These are phyloP conservation scores for Cirrhinus mrigala DNA, from an alignment of 2,797 vertebrate species.

Conservation along the genomic window DNA sequence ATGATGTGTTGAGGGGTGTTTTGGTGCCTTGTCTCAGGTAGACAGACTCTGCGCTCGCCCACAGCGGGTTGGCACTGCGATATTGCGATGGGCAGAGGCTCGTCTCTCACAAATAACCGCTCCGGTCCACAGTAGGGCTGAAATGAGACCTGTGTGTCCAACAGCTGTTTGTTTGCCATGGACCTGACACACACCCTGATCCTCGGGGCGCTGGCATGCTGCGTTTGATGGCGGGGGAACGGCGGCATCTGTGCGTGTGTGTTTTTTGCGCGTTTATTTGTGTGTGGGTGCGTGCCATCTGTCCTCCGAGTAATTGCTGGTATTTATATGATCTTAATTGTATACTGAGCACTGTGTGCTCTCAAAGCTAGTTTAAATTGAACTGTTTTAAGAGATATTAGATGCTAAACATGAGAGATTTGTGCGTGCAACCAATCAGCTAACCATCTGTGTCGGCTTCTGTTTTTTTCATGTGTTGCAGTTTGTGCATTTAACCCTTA, in stretches of 20 bases:
- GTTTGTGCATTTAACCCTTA: slow-evolving; percentile 4
- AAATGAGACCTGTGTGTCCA: slow-evolving; percentile 53
- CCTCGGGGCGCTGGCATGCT: slow-evolving; percentile 48
- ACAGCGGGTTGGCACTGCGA: slow-evolving; percentile 40
- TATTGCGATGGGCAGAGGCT: slow-evolving; percentile 20
- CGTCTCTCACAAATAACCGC: slow-evolving; percentile 26
- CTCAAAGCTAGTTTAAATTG: slow-evolving; percentile 28
- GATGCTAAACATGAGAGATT: neutral
- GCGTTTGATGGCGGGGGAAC: slow-evolving; percentile 21
- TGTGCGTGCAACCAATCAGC: neutral
- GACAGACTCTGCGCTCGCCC: slow-evolving; percentile 33
- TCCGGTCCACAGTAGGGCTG: slow-evolving; percentile 53
- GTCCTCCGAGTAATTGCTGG: slow-evolving; percentile 47
- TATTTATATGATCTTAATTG: slow-evolving; percentile 64
- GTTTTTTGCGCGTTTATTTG: slow-evolving; percentile 21
- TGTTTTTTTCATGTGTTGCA: neutral
- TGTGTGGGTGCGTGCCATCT: slow-evolving; percentile 37
- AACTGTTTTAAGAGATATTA: slow-evolving; percentile 34
- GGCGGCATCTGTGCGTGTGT: slow-evolving; percentile 36
- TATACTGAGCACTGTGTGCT: slow-evolving; percentile 37
- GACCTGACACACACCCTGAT: slow-evolving; percentile 47
- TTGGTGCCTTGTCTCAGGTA: slow-evolving; percentile 46
- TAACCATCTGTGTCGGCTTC: slow-evolving; percentile 29
- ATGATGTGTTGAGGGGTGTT: slow-evolving; percentile 43
- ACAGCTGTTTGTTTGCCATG: slow-evolving; percentile 60